These are phyloP conservation scores for Heliconius eleuchia DNA, from an alignment of 1,140 invertebrate species.

Conservation along the genomic window DNA sequence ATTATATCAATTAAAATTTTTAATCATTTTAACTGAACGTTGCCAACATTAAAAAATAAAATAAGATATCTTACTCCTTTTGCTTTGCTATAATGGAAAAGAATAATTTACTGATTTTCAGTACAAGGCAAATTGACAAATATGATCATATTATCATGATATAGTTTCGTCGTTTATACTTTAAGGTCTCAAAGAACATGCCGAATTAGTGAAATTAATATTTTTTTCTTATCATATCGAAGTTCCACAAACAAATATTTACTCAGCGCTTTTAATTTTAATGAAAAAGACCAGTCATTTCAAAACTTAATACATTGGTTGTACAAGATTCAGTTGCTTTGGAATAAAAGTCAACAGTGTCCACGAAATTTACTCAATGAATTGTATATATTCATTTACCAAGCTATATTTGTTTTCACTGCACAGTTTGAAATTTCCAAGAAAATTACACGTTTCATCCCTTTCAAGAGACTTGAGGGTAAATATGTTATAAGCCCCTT, in stretches of 20 bases:
- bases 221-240: neutral
- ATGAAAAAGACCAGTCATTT: neutral
- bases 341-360: conserved; percentile 1
- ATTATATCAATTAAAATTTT: no score
- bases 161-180: no score
- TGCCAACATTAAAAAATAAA: no score
- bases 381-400: conserved; percentile 20
- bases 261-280: neutral
- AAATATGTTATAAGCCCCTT: no score
- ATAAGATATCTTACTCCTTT: no score
- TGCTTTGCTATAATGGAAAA: no score
- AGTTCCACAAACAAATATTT: neutral
- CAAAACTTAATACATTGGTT: neutral
- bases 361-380: conserved; percentile 10
- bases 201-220: neutral
- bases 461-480: neutral
- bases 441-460: conserved; percentile 52
- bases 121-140: no score
- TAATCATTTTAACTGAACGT: no score
- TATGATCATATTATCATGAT: no score
- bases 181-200: no score
- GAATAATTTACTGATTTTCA: no score
- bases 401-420: conserved; percentile 13
- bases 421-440: conserved; percentile 17
- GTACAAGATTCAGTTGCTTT: conserved; percentile 4